These are phyloP conservation scores for Mesoligia furuncula DNA, from an alignment of 2,888 invertebrate genomes.

Conservation along the genomic window DNA sequence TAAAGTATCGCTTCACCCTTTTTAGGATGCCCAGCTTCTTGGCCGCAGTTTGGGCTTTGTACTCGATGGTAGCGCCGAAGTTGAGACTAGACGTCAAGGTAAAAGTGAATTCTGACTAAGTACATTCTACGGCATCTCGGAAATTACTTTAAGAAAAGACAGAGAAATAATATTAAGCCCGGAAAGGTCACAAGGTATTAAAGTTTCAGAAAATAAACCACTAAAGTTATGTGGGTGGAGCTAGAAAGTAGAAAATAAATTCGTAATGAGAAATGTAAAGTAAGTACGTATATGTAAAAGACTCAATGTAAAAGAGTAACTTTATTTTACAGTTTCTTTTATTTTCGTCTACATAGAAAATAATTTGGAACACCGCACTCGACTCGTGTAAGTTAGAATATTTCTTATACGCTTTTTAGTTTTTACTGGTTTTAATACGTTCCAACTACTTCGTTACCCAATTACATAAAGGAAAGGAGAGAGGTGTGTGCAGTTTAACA, in stretches of 20 bases:
- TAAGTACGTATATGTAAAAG: not conserved
- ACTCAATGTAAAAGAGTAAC: not conserved
- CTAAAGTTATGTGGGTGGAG: conserved; percentile 17
- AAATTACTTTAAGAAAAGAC: not conserved
- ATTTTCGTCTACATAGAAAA: not conserved
- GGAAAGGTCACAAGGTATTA: conserved; percentile 30
- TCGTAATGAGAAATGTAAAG: not conserved
- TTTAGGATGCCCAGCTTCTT: too few relatives aligned
- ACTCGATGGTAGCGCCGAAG: too few relatives aligned
- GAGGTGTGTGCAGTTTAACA: not conserved
- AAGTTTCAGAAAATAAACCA: conserved; percentile 21
- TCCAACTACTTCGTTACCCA: not conserved
- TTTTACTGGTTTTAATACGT: conserved; percentile 5
- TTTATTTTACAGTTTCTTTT: conserved; percentile 2
- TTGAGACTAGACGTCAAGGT: too few relatives aligned
- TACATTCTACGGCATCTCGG: not conserved
- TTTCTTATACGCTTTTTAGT: conserved; percentile 1
- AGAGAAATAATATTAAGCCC: conserved; percentile 8
- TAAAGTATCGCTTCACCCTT: too few relatives aligned
- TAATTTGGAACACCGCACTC: not conserved
- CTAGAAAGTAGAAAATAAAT: not conserved
- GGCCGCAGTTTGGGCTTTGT: too few relatives aligned
- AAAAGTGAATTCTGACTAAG: not conserved
- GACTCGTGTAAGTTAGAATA: not conserved
- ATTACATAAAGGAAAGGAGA: not conserved